Base-by-base conservation (phyloP, 2,797 vertebrate species). In the Acanthurus leucopareius region DNA sequence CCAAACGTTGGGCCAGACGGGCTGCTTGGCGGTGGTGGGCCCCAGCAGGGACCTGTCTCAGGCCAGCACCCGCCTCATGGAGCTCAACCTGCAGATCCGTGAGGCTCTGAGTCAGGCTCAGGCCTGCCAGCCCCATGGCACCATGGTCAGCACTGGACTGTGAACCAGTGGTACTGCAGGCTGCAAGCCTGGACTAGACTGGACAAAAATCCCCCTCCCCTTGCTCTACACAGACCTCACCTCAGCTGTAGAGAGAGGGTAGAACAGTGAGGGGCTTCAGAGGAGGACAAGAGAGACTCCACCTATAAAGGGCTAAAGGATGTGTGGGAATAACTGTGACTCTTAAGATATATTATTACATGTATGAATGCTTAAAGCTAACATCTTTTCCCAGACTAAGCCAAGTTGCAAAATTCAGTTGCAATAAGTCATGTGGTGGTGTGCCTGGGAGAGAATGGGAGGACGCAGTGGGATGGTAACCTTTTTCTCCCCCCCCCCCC, bases 61-160 rank as follows among this genome's bases (percentile, higher is more conserved):
- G 93, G 98, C 97, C 67, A 97, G 94, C 93, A 91, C 94, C 63
- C 98, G 97, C 86, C 94, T 99, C 88, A 99, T 98, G 97, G 97
- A 99, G 91, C 96, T 99, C 60, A 99, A 99, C 86, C 95, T 99
- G 69, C 97, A 99, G 95, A 99, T 99, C 83, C 94, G 97, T 4
- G 97, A 98, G 93, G 97, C 97, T 59, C 94, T 99, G 69, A 97
- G 97, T 77, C 92, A 91, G 91, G 96, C 97, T 52, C 98, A 98
- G 73, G 95, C 96, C 5, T 94, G 91, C 89, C 96, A 86, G 68
- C 65, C 69, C 20, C 89, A 88, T 68, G 60, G 66, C 64, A 89
- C 92, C 67, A 88, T 95, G 84, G 91, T 95, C 90, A 97, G 96
- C 95, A 96, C 97, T 73, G 97, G 97, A 92, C 96, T 97, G 94